Conservation (phyloP, 1,140 invertebrate genomes). For the Carcinoscorpius rotundicauda region DNA sequence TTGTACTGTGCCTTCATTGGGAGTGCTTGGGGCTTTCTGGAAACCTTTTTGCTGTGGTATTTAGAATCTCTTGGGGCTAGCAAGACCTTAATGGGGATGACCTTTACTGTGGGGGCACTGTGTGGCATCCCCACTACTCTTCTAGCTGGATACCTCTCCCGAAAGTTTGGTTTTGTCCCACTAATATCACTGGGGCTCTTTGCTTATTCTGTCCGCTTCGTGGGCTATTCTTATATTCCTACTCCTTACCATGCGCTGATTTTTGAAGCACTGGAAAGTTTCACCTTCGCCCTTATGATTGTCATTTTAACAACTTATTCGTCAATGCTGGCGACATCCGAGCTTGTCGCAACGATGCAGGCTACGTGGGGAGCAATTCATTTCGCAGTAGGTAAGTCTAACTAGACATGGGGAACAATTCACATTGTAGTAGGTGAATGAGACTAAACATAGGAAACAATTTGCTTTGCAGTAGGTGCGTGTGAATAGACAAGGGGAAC, state of each 20-base stretch:
- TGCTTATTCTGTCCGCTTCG: conserved; percentile 58
- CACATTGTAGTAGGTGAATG: no score
- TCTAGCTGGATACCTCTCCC: conserved; percentile 60
- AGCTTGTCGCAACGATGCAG: conserved; percentile 68
- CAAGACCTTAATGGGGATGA: conserved; percentile 66
- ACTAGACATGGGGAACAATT: no score
- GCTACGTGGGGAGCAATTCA: conserved; percentile 64
- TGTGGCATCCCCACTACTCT: conserved; percentile 61
- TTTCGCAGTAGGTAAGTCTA: conserved; percentile 55
- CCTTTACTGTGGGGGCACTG: conserved; percentile 59
- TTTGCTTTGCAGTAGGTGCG: background rate
- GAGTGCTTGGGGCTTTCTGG: conserved; percentile 65
- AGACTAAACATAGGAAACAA: no score
- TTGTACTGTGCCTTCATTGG: conserved; percentile 27
- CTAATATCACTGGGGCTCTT: conserved; percentile 62
- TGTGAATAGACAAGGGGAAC: background rate
- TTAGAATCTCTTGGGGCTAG: conserved; percentile 62
- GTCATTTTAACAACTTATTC: conserved; percentile 70
- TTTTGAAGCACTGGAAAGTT: conserved; percentile 65
- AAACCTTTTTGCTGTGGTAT: conserved; percentile 74
- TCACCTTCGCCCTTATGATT: conserved; percentile 63
- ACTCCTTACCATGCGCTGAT: conserved; percentile 63
- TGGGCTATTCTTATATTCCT: conserved; percentile 62
- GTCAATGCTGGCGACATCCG: conserved; percentile 55
- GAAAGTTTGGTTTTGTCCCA: conserved; percentile 60